Percentiles rank a stretch among this genome's conserved stretches.
These are phyloP conservation scores for Pontoporia blainvillei DNA, from an alignment of 2,113 vertebrate species.

Conservation along the genomic window DNA sequence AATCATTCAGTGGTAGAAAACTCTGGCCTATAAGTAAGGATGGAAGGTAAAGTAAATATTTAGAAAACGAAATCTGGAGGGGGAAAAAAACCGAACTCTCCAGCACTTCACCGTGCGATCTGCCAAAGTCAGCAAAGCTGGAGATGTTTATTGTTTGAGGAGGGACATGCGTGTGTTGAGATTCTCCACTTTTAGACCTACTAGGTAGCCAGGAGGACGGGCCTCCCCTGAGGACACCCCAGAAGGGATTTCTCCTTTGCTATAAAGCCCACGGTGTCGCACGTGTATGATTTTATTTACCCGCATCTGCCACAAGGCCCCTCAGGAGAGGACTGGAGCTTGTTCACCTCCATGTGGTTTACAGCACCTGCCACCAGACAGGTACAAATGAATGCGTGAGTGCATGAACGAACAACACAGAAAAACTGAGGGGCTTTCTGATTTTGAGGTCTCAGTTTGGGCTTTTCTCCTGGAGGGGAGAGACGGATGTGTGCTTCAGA, in stretches of 20 bases:
- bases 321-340: background rate
- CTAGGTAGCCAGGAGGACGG: background rate
- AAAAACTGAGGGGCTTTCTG: background rate
- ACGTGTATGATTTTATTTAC: background rate
- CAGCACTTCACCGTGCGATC: background rate
- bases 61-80: background rate
- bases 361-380: rapidly evolving
- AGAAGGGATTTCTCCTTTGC: background rate
- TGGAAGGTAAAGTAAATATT: background rate
- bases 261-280: background rate
- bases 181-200: background rate
- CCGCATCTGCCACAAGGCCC: background rate
- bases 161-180: too few species aligned
- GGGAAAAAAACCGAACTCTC: background rate
- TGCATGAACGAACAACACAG: background rate
- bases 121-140: background rate
- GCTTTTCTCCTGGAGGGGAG: background rate
- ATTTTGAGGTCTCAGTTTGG: background rate
- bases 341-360: background rate
- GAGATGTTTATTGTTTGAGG: background rate
- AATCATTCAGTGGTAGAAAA: background rate
- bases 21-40: background rate
- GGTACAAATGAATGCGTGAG: background rate
- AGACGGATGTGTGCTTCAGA: rapidly evolving
- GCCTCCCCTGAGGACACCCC: background rate